These are phyloP conservation scores for Stictonetta naevosa DNA, from an alignment of 2,113 vertebrate species.

Conservation along the genomic window DNA sequence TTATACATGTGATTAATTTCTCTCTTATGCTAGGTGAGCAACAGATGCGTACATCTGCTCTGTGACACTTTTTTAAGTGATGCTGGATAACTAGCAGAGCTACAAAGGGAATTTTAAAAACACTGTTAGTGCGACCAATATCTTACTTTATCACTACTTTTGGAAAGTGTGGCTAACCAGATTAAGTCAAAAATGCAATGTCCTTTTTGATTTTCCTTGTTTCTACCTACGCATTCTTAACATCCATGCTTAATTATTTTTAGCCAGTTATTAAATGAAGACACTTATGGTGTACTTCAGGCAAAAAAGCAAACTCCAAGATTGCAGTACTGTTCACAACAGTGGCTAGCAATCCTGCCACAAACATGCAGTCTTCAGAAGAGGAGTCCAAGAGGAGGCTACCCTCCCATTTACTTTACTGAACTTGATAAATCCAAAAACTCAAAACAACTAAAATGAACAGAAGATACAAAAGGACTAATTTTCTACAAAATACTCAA, in stretches of 20 bases:
- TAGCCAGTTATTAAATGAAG: neutral
- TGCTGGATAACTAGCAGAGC: accelerated
- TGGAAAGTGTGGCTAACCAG: neutral
- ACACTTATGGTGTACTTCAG: neutral
- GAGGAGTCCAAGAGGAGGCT: neutral
- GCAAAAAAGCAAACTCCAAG: neutral
- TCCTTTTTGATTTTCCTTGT: neutral
- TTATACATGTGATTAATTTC: neutral
- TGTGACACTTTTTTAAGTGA: neutral
- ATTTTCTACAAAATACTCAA: neutral
- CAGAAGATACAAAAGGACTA: neutral
- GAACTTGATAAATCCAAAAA: neutral
- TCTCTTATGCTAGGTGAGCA: neutral
- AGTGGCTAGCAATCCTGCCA: neutral
- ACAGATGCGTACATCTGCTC: neutral
- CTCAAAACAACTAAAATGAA: neutral
- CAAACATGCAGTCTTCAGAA: neutral
- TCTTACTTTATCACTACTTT: neutral
- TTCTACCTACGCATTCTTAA: neutral
- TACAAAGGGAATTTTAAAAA: neutral
- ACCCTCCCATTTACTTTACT: neutral
- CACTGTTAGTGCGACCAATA: neutral
- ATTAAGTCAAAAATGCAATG: neutral
- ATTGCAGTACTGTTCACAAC: neutral
- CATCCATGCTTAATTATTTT: neutral